Base-by-base conservation (phyloP, 2,797 vertebrate species). In the Pseudomugil tenellus region DNA sequence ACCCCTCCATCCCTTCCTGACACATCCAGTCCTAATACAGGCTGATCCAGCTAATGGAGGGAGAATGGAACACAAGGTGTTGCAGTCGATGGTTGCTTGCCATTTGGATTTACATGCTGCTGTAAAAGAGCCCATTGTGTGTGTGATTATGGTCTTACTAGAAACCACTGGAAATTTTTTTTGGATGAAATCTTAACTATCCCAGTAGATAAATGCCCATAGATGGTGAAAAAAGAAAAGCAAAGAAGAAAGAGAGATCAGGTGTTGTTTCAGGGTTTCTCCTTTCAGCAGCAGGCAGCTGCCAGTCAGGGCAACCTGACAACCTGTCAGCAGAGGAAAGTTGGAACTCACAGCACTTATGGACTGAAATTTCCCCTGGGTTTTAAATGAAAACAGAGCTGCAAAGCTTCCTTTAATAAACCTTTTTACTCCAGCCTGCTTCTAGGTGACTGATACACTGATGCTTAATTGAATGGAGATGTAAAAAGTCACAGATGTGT, bases 121-220 rank as follows among this genome's bases (percentile, higher is more conserved):
- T 70, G 72, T 89, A 81, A 89, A 88, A 84, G 84, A 83, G 58
- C 63, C 80, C 81, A 82, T 87, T 89, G 82, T 89, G 76, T 58
- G 25, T 58, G 77, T 74, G 73, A 85, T 89, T 84, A 83, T 23
- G 17, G 51, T 67, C 58, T 70, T 76, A 77, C 39, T 51, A 77
- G 58, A 66, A 70, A 70, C 2, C 67, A 74, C 68, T 60, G 9
- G 71, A 70, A 81, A 63, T 43, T 6, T 78, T 51, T 60, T 46
- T 37, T 21, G 58, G 28, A 80, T 76, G 69, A 76, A 61, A 74
- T 66, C 52, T 76, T 76, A 58, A 60, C 48, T 64, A 56, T 52
- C 69, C 34, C 43, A 57, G 64, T 58, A 71, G 46, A 76, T 82
- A 84, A 84, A 87, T 83, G 58, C 46, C 59, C 25, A 23, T 61